Evolutionary conservation across 2,888 invertebrate genomes (phyloP).

Genomic region (Ellobium chinense): DNA sequence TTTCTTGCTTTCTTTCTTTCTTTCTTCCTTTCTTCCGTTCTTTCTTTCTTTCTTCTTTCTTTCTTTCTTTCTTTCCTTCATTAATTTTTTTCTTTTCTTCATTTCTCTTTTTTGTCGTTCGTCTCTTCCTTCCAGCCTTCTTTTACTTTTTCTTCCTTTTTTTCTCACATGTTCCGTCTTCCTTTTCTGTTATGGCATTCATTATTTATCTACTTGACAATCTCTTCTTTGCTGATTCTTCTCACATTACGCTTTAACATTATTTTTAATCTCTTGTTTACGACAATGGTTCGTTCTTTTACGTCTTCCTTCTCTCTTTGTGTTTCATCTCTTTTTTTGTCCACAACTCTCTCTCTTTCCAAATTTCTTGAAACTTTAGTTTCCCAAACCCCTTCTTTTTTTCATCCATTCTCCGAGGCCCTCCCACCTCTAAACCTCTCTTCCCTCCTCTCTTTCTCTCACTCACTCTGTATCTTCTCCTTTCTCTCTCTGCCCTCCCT

Average conservation of each 20-base stretch:
- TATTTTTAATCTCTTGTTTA: background rate
- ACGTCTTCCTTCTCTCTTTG: conserved; percentile 32
- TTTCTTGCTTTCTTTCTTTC: too few relatives aligned
- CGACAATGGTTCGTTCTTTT: background rate
- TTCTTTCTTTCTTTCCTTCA: too few relatives aligned
- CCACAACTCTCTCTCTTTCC: conserved; percentile 10
- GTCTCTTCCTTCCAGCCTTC: too few relatives aligned
- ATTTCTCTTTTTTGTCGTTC: too few relatives aligned
- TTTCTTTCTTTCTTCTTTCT: too few relatives aligned
- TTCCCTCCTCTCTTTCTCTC: background rate
- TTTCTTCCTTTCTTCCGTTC: too few relatives aligned
- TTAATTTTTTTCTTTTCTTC: too few relatives aligned
- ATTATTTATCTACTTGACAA: background rate
- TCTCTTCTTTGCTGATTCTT: background rate
- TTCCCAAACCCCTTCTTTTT: conserved; percentile 34
- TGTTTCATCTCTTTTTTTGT: too few relatives aligned
- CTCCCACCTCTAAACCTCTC: conserved; percentile 44
- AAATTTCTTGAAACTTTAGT: too few relatives aligned
- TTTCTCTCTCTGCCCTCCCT: too few relatives aligned
- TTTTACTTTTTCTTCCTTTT: background rate
- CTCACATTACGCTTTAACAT: background rate
- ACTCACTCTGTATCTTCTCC: background rate
- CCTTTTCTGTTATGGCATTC: too few relatives aligned
- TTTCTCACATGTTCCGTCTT: background rate
- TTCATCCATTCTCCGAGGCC: conserved; percentile 32